Base-by-base conservation (phyloP, 2,888 invertebrate genomes). In the Drosophila gaucha region DNA sequence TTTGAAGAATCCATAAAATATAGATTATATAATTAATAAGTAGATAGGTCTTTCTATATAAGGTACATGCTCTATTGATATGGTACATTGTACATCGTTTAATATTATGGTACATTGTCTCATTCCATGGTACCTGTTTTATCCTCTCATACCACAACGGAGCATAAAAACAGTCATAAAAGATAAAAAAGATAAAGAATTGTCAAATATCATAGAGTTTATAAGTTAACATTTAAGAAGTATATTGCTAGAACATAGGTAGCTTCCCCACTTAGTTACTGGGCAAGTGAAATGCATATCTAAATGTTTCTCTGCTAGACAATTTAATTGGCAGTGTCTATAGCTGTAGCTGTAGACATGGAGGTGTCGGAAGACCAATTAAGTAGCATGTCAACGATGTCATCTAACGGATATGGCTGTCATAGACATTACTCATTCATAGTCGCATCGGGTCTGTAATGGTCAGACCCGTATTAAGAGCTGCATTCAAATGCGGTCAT, bases 401-500 rank as follows among this genome's bases (percentile, higher is more conserved):
- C 31, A 36, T 38, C 36, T 26, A 71, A 36, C 73, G 77, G 73
- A 73, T 51, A 41, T 71, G 56, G 22, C 39, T 76, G 64, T 64
- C 58, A 36, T 44, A 33, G 10, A 18, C 20, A 47, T 35, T 54
- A 31, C 47, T 26, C 22, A 26, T 33, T 24, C 38, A 41, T 36
- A 47, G 16, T 18, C 33, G 4, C 31, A 49, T 50, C 52, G 28
- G 20, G 39, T 57, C 36, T 26, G 14, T n/a, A 5, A 6, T 24
- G 55, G 65, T 41, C 59, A 36, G 36, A 30, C 10, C 71, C 52
- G 41, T 57, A 71, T 62, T 74, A 55, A 77, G 73, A 49, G 54
- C 51, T 58, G 51, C 51, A 59, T 58, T 57, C 46, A 35, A 74
- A 74, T 77, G 73, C 73, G 73, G 76, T 75, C 76, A 75, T 55